Base-by-base conservation (phyloP, 92 coral and sea anemone species). In the Porites evermanni region DNA sequence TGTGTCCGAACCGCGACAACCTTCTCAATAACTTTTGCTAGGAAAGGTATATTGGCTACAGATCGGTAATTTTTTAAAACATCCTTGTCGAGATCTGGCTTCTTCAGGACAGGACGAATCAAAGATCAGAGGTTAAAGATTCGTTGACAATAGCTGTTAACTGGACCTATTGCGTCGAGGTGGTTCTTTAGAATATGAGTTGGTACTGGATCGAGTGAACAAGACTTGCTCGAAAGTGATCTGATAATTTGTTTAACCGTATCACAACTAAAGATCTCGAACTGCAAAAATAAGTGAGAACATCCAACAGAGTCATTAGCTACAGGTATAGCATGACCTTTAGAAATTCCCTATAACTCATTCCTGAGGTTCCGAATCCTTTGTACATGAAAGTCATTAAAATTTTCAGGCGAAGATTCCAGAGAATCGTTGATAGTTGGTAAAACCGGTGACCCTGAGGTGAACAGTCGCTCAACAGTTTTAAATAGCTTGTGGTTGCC, bases 61-160 rank as follows among this genome's bases (percentile, higher is more conserved):
- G 38, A 3, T 32, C 4, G 38, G 38, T 32, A 32, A 32, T 32
- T 32, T 32, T 32, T 32, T 32, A 32, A 32, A 1, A 32, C 38
- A 32, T 32, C 38, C 38, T 32, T 32, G 38, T 32, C 38, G 2
- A 32, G 38, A 32, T 32, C 38, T 32, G 38, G 38, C 38, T 32
- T 32, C 38, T 32, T 32, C 38, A 32, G 38, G 38, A 32, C 38
- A 2, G 38, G 38, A 32, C 38, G 38, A 32, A 32, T 32, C 4
- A 32, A 32, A 32, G 38, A 32, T 32, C 38, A 32, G 4, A 32
- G 38, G 38, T 32, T 32, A 32, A 32, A 32, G 38, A 32, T 32
- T 32, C 38, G 38, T 32, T 32, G 84, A 88, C 74, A 82, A 91
- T 29, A 78, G 78, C 73, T 88, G 59, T 66, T 7, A 59, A 64